A percentile compares a stretch with the other conserved stretches of the same genome.
phyloP scores from a whole-genome alignment of 2,888 invertebrate genomes.

The Scaptomyza reducta region DNA sequence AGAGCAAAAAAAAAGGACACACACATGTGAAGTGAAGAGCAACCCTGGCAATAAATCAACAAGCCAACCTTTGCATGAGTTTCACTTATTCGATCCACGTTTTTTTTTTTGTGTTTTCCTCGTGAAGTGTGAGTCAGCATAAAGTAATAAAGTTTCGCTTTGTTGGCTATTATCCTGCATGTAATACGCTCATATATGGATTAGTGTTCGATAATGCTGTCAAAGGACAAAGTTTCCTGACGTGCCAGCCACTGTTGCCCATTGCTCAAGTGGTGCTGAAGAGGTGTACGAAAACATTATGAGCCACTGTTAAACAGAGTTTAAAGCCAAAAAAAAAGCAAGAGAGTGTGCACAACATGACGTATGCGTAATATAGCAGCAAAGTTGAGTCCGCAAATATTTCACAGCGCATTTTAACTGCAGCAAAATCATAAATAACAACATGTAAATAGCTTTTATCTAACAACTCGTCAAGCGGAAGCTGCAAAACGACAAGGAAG shows the following conservation, averaged over 20 bases:
- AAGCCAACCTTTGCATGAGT: constrained; percentile 77
- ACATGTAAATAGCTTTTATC: constrained; percentile 80
- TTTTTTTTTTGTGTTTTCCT: constrained; percentile 3
- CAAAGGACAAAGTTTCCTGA: constrained; percentile 17
- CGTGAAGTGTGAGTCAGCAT: constrained; percentile 61
- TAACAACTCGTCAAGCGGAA: constrained; percentile 79
- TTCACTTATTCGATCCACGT: constrained; percentile 24
- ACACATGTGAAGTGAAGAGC: constrained; percentile 52
- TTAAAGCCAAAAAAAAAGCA: constrained; percentile 46
- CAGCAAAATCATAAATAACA: constrained; percentile 79
- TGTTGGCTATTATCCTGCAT: constrained; percentile 48
- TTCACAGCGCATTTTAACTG: constrained; percentile 75
- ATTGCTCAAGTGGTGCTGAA: constrained; percentile 32
- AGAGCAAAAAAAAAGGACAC: background rate
- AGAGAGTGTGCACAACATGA: constrained; percentile 55
- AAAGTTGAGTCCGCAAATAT: constrained; percentile 41
- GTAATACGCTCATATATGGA: constrained; percentile 67
- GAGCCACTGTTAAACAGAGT: constrained; percentile 23
- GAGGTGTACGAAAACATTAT: constrained; percentile 36
- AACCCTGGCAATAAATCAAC: constrained; percentile 68
- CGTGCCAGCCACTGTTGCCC: constrained; percentile 40
- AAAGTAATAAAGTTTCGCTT: constrained; percentile 68
- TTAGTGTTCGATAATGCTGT: constrained; percentile 64
- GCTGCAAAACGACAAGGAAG: too few species aligned
- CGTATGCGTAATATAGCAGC: constrained; percentile 56